Evolutionary conservation across 2,888 invertebrate genomes (phyloP).

Genomic region (Trichopria drosophilae): DNA sequence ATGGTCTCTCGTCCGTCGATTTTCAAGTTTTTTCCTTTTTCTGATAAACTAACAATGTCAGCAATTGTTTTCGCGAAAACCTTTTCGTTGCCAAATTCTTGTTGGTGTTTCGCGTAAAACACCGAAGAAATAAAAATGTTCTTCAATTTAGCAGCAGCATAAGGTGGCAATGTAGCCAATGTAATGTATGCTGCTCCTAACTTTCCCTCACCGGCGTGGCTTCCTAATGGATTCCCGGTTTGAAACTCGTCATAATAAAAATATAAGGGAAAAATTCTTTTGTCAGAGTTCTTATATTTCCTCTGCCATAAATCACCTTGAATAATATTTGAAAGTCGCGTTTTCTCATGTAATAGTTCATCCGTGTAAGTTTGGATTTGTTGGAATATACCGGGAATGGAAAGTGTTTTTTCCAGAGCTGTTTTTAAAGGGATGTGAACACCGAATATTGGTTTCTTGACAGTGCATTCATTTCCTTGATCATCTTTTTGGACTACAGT

Average conservation of each 20-base stretch:
- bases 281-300: slow-evolving; percentile 16
- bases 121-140: slow-evolving; percentile 20
- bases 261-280: slow-evolving; percentile 16
- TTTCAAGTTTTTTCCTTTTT: slow-evolving; percentile 14
- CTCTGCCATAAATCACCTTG: too few species aligned
- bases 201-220: slow-evolving; percentile 14
- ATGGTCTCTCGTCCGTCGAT: slow-evolving; percentile 7
- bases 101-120: slow-evolving; percentile 18
- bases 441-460: slow-evolving; percentile 14
- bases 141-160: slow-evolving; percentile 10
- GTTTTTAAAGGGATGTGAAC: slow-evolving; percentile 15
- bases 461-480: slow-evolving; percentile 1
- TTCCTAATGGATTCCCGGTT: slow-evolving; percentile 17
- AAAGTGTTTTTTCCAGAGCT: slow-evolving; percentile 12
- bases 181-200: too few species aligned
- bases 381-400: slow-evolving; percentile 18
- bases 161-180: slow-evolving; percentile 3
- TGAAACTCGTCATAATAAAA: slow-evolving; percentile 22
- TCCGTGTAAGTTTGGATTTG: slow-evolving; percentile 13
- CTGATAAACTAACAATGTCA: slow-evolving; percentile 19
- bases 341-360: slow-evolving; percentile 14
- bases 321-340: slow-evolving; percentile 6
- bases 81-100: slow-evolving; percentile 22
- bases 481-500: not conserved
- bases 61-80: slow-evolving; percentile 20